These are phyloP conservation scores for Hydrozoanthus gracilis DNA, from an alignment of 92 coral and sea anemone species.

Conservation along the genomic window DNA sequence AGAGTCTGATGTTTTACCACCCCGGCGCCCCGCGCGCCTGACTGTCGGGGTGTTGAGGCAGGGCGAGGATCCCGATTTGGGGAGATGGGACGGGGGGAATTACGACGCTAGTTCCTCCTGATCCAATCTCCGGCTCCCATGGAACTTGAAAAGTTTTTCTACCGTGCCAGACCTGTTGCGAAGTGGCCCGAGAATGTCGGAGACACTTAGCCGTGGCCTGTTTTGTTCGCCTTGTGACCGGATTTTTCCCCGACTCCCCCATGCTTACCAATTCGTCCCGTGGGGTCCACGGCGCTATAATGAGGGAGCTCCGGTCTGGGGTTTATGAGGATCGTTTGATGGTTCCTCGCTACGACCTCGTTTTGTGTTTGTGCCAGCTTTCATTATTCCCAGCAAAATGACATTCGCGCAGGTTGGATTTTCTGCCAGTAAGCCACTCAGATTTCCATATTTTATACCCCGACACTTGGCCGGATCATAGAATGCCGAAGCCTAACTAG, in stretches of 20 bases:
- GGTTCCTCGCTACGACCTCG: background rate
- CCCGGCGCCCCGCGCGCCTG: slow-evolving; percentile 30
- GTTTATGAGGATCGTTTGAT: background rate
- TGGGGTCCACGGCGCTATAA: slow-evolving; percentile 7
- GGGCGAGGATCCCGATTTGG: background rate
- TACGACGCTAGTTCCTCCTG: background rate
- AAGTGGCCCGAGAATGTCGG: slow-evolving; percentile 19
- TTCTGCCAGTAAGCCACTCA: background rate
- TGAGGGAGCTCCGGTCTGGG: background rate
- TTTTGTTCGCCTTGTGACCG: slow-evolving; percentile 17
- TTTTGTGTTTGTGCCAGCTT: background rate
- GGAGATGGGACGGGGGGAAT: slow-evolving; percentile 5
- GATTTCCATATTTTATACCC: background rate
- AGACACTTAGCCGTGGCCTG: too few species aligned
- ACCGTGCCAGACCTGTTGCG: slow-evolving; percentile 3
- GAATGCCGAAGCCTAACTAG: background rate
- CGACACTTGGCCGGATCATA: background rate
- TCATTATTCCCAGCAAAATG: background rate
- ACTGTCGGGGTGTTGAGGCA: slow-evolving; percentile 15
- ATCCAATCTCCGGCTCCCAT: slow-evolving; percentile 30
- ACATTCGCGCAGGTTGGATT: background rate
- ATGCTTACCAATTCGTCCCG: slow-evolving; percentile 1
- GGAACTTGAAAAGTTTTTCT: background rate
- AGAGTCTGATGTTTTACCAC: slow-evolving; percentile 8
- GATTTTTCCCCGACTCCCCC: slow-evolving; percentile 19